A percentile compares a stretch with the other conserved stretches of the same genome.
These are phyloP conservation scores for Drosophila birchii DNA, from an alignment of 2,888 invertebrate genomes.

Conservation along the genomic window DNA sequence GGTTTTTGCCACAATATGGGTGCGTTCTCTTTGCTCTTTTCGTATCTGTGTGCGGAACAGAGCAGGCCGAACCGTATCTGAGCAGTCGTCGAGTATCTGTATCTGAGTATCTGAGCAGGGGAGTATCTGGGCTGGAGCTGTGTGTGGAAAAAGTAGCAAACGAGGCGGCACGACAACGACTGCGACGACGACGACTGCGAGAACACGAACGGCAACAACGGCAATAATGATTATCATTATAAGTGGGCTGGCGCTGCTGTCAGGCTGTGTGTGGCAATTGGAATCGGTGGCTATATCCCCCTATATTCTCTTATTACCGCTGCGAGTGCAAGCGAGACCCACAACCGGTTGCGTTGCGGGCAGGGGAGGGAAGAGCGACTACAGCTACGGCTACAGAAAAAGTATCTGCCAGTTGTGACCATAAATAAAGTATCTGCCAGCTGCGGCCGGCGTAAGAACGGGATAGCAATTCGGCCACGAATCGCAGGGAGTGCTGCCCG, in stretches of 20 bases:
- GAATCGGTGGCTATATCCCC: conserved; percentile 46
- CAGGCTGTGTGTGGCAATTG: conserved; percentile 62
- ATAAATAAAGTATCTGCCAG: conserved; percentile 82
- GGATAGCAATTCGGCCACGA: conserved; percentile 47
- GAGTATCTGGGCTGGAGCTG: conserved; percentile 37
- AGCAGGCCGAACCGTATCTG: conserved; percentile 22
- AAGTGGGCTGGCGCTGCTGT: conserved; percentile 77
- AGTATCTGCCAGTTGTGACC: conserved; percentile 75
- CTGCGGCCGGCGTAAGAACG: conserved; percentile 46
- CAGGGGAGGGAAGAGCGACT: conserved; percentile 3
- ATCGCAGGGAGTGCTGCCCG: conserved; percentile 40
- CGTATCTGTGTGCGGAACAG: conserved; percentile 10
- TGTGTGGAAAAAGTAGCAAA: conserved; percentile 53
- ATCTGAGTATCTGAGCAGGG: conserved; percentile 18
- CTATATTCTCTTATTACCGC: neutral
- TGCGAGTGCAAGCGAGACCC: conserved; percentile 39
- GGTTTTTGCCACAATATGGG: conserved; percentile 64
- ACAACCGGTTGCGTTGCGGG: conserved; percentile 70
- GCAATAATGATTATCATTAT: conserved; percentile 83
- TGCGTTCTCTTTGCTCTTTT: conserved; percentile 23
- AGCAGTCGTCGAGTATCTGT: conserved; percentile 17
- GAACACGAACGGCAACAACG: conserved; percentile 80
- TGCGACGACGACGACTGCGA: conserved; percentile 55
- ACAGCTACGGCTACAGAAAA: conserved; percentile 49
- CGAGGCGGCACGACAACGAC: conserved; percentile 46